Conservation (phyloP, 2,888 invertebrate species). For the Agrotis exclamationis region DNA sequence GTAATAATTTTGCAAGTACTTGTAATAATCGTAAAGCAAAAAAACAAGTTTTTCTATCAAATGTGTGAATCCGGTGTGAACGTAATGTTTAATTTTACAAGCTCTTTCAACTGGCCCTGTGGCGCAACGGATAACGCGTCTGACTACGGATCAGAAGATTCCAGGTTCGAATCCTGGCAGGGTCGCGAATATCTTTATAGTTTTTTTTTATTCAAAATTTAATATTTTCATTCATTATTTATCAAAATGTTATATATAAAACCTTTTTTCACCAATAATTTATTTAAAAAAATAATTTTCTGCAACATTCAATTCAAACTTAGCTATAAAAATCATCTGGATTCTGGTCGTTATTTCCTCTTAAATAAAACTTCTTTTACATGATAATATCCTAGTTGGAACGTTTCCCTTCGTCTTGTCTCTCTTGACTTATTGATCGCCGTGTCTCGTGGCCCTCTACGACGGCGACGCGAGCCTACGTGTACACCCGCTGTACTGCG, state of each 20-base stretch:
- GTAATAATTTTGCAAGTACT: conserved; percentile 1
- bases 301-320: neutral
- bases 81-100: conserved; percentile 30
- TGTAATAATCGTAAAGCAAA: neutral
- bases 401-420: conserved; percentile 50
- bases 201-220: conserved; percentile 2
- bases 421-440: conserved; percentile 67
- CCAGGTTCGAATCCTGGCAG: conserved; percentile 93
- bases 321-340: too few species aligned
- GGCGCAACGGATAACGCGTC: conserved; percentile 94
- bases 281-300: neutral
- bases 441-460: conserved; percentile 34
- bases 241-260: neutral
- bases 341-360: neutral
- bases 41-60: neutral
- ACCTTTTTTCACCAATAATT: neutral
- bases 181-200: conserved; percentile 77
- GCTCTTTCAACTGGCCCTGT: conserved; percentile 86
- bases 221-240: neutral
- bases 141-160: conserved; percentile 94
- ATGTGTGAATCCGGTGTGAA: conserved; percentile 9
- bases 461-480: conserved; percentile 15
- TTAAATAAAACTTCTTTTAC: neutral
- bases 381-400: conserved; percentile 1
- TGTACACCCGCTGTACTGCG: neutral